A percentile compares a stretch with the other conserved stretches of the same genome.
Evolutionary conservation across 53 echinoderm and acorn worm genomes (phyloP).

Genomic region (Holothuria leucospilota): DNA sequence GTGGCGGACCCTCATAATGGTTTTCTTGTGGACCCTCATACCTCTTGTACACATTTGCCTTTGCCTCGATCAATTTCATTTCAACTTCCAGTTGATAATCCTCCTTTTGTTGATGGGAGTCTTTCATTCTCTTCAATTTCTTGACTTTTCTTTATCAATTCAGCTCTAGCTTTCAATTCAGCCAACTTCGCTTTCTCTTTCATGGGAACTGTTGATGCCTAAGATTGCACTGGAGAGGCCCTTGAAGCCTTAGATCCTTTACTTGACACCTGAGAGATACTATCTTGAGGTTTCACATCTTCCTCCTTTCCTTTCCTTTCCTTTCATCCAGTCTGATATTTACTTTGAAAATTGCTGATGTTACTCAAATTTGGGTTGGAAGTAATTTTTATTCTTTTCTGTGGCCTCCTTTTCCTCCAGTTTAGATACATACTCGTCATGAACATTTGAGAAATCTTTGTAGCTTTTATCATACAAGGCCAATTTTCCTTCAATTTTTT

Average conservation of each 20-base stretch:
- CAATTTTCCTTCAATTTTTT: too few species aligned
- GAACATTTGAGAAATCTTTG: neutral
- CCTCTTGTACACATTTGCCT: constrained; percentile 22
- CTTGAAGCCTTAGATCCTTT: neutral
- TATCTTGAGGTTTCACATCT: constrained; percentile 19
- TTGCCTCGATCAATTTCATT: constrained; percentile 18
- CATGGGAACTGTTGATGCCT: constrained; percentile 17
- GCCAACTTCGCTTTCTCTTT: constrained; percentile 10
- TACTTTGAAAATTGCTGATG: too few species aligned
- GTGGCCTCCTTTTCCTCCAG: neutral
- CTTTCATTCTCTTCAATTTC: constrained; percentile 22
- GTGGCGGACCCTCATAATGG: neutral
- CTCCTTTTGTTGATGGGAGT: neutral
- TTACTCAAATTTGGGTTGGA: neutral
- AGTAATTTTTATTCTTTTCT: neutral
- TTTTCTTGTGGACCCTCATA: neutral
- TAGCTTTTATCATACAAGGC: too few species aligned
- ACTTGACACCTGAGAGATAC: constrained; percentile 24
- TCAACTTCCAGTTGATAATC: constrained; percentile 20
- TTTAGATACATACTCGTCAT: neutral
- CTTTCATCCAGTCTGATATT: too few species aligned
- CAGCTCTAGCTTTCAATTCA: constrained; percentile 17
- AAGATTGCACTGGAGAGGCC: neutral
- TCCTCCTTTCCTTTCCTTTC: too few species aligned
- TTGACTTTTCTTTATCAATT: neutral